A percentile compares a stretch with the other conserved stretches of the same genome.
Evolutionary conservation across 2,797 vertebrate genomes (phyloP).

Genomic region (Uromys caudimaculatus): DNA sequence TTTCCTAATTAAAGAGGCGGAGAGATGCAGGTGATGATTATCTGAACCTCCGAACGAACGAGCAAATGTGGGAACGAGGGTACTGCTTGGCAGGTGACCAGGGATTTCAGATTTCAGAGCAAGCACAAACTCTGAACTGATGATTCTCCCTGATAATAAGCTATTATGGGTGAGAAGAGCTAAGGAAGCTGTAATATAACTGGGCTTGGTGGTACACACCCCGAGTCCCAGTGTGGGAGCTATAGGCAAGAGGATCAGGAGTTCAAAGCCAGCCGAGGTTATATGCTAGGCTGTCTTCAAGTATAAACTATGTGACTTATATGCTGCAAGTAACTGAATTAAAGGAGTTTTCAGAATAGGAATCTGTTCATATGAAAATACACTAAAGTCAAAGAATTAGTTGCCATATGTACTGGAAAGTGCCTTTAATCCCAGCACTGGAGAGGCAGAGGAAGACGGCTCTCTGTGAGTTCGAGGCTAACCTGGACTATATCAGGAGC

Average conservation of each 20-base stretch:
- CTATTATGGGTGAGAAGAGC: conserved; percentile 1
- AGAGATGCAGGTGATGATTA: conserved; percentile 69
- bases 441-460: background rate
- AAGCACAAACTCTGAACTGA: conserved; percentile 36
- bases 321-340: background rate
- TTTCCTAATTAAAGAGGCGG: conserved; percentile 77
- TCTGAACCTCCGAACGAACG: conserved; percentile 61
- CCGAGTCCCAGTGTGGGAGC: background rate
- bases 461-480: background rate
- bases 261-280: background rate
- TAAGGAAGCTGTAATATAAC: conserved; percentile 25
- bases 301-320: background rate
- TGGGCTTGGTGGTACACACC: background rate
- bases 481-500: background rate
- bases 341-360: conserved; percentile 2
- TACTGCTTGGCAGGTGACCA: conserved; percentile 68
- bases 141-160: conserved; percentile 33
- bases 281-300: background rate
- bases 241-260: background rate
- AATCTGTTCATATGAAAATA: conserved; percentile 10
- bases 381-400: background rate
- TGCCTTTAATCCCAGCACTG: background rate
- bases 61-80: conserved; percentile 65
- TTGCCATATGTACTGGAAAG: background rate
- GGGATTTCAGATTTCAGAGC: conserved; percentile 52